phyloP scores from a whole-genome alignment of 37 sponge, comb jelly and placozoan genomes.

The Spongilla lacustris region DNA sequence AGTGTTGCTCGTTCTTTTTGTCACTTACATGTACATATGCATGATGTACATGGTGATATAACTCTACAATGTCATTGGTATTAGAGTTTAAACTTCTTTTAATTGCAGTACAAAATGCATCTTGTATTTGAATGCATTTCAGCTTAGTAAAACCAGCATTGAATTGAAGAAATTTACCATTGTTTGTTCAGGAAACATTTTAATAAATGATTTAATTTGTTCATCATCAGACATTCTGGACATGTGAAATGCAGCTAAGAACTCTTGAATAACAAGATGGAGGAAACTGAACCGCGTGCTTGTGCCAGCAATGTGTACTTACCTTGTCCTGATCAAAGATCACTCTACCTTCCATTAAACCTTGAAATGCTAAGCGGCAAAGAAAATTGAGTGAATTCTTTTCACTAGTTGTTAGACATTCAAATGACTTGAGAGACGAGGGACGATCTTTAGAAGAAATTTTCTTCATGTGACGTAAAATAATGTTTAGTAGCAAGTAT shows the following conservation, averaged over 20 bases:
- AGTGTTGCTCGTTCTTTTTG: neutral
- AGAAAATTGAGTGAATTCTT: neutral
- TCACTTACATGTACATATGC: neutral
- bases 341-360: neutral
- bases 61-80: neutral
- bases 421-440: neutral
- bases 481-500: neutral
- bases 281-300: neutral
- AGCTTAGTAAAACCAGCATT: slow-evolving; percentile 8
- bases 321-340: neutral
- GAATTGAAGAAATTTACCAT: neutral
- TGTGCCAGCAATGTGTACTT: neutral
- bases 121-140: neutral
- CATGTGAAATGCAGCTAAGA: slow-evolving; percentile 1
- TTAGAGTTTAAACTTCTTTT: neutral
- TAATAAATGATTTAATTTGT: neutral
- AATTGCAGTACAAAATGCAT: neutral
- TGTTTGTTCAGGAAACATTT: neutral
- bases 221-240: neutral
- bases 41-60: neutral
- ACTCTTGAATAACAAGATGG: neutral
- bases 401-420: neutral
- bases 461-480: neutral
- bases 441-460: neutral
- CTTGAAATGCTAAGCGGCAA: neutral